Base-by-base conservation (phyloP, 1,140 invertebrate species). In the Cardiocondyla obscurior region DNA sequence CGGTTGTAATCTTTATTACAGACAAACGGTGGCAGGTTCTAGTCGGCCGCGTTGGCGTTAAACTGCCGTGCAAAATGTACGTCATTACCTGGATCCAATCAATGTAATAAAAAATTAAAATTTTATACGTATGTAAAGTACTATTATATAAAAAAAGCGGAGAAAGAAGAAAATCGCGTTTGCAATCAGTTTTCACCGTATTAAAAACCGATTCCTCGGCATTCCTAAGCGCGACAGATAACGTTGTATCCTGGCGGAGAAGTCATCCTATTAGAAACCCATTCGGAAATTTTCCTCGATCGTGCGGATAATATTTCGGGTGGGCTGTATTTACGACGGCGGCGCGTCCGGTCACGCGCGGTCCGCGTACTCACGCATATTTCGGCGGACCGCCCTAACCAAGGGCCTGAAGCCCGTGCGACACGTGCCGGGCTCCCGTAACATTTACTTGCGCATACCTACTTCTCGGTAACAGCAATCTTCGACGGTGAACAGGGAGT, bases 381-480 rank as follows among this genome's bases (percentile, higher is more conserved):
- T 14, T 14, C 25, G n/a, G n/a, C n/a, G n/a, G n/a, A n/a, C n/a
- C n/a, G n/a, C n/a, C 22, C 42, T n/a, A 22, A 14, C 36, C 19
- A 33, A n/a, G 12, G 25, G n/a, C 19, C 33, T 12, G 30, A 5
- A 65, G 22, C 39, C 30, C 44, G 10, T n/a, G 22, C 28, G 74
- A 79, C 74, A 79, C 74, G 62, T 69, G 74, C 46, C 36, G 12
- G 28, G 36, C 25, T 39, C n/a, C 79, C 79, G 55, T 81, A 46
- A 62, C 46, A 81, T 74, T 81, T 81, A 81, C 74, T 39, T 42
- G 39, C 44, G 67, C 53, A 74, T 81, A 60, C 14, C 57, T 82
- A 46, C 60, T 51, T 39, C 33, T 57, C 25, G 42, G 28, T 44
- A 55, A 84, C 64, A 69, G 53, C 62, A 42, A 87, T 77, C 65